Evolutionary conservation across 2,888 invertebrate species (phyloP).

Genomic region (Anoncus sp.): DNA sequence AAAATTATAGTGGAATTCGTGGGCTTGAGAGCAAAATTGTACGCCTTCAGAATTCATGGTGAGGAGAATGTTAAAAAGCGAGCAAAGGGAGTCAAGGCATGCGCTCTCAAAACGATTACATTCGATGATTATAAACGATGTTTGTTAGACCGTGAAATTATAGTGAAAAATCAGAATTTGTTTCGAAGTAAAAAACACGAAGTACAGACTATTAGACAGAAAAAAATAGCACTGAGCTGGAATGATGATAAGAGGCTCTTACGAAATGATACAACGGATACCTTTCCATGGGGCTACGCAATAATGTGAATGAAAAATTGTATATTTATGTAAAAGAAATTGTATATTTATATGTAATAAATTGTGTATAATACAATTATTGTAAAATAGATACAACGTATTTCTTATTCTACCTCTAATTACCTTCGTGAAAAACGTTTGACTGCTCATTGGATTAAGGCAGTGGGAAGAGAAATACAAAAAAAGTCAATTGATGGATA

Average conservation of each 20-base stretch:
- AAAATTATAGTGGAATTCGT: slow-evolving; percentile 16
- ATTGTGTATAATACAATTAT: too few species aligned
- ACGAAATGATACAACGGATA: not conserved
- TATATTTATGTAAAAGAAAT: too few species aligned
- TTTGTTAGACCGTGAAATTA: slow-evolving; percentile 28
- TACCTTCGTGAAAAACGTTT: too few species aligned
- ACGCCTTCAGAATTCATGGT: not conserved
- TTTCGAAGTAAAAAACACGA: slow-evolving; percentile 49
- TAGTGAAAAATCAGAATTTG: slow-evolving; percentile 52
- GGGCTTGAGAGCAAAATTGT: slow-evolving; percentile 25
- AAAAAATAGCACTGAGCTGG: slow-evolving; percentile 53
- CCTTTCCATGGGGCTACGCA: too few species aligned
- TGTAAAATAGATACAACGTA: too few species aligned
- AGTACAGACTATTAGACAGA: slow-evolving; percentile 40
- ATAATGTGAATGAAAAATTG: too few species aligned
- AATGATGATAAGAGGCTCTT: slow-evolving; percentile 43
- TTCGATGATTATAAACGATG: slow-evolving; percentile 52
- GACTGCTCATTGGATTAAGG: too few species aligned
- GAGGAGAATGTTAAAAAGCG: slow-evolving; percentile 11
- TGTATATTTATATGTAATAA: too few species aligned
- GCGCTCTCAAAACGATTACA: slow-evolving; percentile 44
- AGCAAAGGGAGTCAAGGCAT: slow-evolving; percentile 47
- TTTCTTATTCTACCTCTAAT: too few species aligned
- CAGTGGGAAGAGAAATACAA: too few species aligned
- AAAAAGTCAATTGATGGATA: too few species aligned